phyloP scores from a whole-genome alignment of 2,113 vertebrate species.

The Pseudonaja textilis region DNA sequence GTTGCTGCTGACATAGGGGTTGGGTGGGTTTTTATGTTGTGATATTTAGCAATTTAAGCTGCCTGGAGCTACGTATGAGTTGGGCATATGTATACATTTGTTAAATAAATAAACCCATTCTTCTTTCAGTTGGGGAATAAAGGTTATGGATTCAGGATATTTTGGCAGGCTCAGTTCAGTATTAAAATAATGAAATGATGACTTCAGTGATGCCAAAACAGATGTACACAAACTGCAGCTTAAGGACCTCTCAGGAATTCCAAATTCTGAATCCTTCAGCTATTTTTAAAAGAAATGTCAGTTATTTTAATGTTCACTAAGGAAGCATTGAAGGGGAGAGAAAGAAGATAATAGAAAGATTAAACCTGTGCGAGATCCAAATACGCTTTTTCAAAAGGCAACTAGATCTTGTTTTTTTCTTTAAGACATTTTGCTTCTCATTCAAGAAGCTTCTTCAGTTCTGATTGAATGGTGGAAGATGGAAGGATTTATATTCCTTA shows the following conservation, averaged over 20 bases:
- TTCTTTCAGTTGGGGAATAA: neutral
- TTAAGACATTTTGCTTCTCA: too few species aligned
- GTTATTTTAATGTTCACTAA: neutral
- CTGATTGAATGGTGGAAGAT: too few species aligned
- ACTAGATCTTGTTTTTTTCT: too few species aligned
- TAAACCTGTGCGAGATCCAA: neutral
- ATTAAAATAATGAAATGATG: neutral
- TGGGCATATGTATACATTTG: too few species aligned
- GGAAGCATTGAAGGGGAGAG: neutral
- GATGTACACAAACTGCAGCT: neutral
- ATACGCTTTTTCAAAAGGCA: too few species aligned
- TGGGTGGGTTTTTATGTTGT: too few species aligned
- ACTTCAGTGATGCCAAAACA: neutral
- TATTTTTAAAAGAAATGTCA: neutral
- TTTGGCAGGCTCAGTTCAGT: neutral
- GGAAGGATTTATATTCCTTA: too few species aligned
- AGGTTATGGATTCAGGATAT: neutral
- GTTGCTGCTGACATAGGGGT: too few species aligned
- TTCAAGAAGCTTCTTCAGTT: too few species aligned
- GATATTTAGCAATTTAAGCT: too few species aligned
- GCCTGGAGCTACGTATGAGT: too few species aligned
- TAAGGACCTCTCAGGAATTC: neutral
- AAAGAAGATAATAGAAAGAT: neutral
- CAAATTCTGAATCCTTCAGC: neutral
- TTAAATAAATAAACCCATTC: neutral